Evolutionary conservation across 2,888 invertebrate species (phyloP).

Genomic region (Auanema sp.): DNA sequence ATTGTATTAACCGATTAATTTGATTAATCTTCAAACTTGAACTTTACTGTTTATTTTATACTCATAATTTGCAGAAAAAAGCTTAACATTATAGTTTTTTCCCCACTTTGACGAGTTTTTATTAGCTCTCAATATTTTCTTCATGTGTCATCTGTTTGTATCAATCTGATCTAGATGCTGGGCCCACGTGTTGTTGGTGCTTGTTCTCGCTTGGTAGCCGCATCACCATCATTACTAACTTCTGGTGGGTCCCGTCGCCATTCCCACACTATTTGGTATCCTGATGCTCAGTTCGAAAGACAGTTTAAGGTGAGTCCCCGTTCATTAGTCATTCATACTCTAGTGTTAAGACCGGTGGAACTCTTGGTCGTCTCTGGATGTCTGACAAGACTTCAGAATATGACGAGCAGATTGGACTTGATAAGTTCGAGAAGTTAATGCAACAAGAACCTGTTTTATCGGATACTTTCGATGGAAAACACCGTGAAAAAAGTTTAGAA

Average conservation of each 20-base stretch:
- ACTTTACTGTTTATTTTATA: too few relatives aligned
- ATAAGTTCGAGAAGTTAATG: constrained; percentile 50
- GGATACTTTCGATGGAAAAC: constrained; percentile 48
- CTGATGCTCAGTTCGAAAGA: constrained; percentile 61
- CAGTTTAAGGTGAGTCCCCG: constrained; percentile 57
- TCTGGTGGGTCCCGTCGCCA: constrained; percentile 33
- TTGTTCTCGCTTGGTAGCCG: constrained; percentile 15
- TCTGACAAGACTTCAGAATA: constrained; percentile 41
- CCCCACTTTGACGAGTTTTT: too few relatives aligned
- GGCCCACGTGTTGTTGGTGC: constrained; percentile 16
- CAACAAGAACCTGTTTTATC: constrained; percentile 43
- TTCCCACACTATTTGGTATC: constrained; percentile 62
- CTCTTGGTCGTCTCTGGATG: constrained; percentile 47
- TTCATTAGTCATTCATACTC: constrained; percentile 7
- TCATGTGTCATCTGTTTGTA: neutral
- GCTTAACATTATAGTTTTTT: neutral
- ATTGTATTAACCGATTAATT: neutral
- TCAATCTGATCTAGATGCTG: constrained; percentile 7
- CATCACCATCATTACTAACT: constrained; percentile 13
- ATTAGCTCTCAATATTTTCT: neutral
- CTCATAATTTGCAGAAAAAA: neutral
- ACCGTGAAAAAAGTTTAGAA: constrained; percentile 77
- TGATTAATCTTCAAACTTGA: neutral
- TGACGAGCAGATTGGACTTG: constrained; percentile 46
- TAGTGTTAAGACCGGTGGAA: constrained; percentile 46